Conservation (phyloP, 1,140 invertebrate species). For the Brachionus asplanchnoidis region DNA sequence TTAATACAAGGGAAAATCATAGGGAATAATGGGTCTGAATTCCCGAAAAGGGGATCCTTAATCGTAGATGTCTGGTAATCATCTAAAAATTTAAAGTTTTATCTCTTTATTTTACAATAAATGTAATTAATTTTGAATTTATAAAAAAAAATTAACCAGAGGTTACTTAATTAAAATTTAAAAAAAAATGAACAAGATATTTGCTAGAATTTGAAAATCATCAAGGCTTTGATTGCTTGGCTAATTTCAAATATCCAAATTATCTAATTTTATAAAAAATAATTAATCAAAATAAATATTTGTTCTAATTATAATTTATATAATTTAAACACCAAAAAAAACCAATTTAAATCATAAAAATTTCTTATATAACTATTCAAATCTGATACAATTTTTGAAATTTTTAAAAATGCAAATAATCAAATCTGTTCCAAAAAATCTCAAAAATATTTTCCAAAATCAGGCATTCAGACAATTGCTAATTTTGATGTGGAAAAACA, state of each 20-base stretch:
- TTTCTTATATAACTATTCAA: background rate
- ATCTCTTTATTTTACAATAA: too few species aligned
- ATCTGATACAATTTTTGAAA: background rate
- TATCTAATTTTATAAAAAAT: background rate
- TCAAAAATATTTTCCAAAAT: background rate
- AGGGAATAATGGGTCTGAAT: too few species aligned
- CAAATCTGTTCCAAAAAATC: background rate
- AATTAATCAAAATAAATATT: background rate
- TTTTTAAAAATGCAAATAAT: background rate
- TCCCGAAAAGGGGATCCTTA: too few species aligned
- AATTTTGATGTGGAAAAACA: conserved; percentile 8
- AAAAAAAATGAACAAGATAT: too few species aligned
- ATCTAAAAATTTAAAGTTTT: too few species aligned
- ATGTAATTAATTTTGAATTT: too few species aligned
- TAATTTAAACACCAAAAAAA: background rate
- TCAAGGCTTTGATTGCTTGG: background rate
- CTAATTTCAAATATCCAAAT: background rate
- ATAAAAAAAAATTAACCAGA: too few species aligned
- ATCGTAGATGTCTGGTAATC: too few species aligned
- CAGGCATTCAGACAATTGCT: background rate
- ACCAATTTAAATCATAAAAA: background rate
- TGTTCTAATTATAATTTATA: background rate
- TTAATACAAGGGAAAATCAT: too few species aligned
- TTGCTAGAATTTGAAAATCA: background rate
- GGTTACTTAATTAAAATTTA: too few species aligned